Conservation (phyloP, 2,797 vertebrate genomes). For the Platalea minor region DNA sequence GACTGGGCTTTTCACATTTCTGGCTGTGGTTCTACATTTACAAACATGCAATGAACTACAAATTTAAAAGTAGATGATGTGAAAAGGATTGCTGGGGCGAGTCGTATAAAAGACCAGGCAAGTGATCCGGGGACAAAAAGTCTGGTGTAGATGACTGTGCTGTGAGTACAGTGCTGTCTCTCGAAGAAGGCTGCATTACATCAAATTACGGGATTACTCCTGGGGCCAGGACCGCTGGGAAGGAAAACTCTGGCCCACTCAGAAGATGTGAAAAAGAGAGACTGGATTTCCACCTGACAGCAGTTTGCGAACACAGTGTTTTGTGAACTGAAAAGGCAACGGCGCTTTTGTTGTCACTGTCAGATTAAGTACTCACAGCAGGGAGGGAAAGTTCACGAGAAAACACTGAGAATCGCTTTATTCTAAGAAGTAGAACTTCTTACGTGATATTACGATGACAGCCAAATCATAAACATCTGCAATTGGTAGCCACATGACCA, state of each 20-base stretch:
- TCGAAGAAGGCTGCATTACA: neutral
- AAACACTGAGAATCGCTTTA: neutral
- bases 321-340: neutral
- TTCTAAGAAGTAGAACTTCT: neutral
- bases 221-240: neutral
- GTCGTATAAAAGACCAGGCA: neutral
- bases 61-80: neutral
- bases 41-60: neutral
- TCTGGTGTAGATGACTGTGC: neutral
- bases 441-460: neutral
- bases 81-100: neutral
- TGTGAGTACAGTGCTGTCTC: neutral
- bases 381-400: neutral
- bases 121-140: neutral
- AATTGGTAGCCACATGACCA: neutral
- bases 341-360: neutral
- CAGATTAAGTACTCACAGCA: neutral
- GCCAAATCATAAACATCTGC: neutral
- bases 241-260: neutral
- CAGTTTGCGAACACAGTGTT: neutral
- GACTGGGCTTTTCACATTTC: neutral
- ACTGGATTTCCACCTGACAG: neutral
- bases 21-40: neutral
- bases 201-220: neutral
- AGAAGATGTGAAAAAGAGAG: neutral